Percentiles rank a stretch among this genome's conserved stretches.
Conservation (phyloP, 1,140 invertebrate species). For the Pseudomyrmex dendroicus region DNA sequence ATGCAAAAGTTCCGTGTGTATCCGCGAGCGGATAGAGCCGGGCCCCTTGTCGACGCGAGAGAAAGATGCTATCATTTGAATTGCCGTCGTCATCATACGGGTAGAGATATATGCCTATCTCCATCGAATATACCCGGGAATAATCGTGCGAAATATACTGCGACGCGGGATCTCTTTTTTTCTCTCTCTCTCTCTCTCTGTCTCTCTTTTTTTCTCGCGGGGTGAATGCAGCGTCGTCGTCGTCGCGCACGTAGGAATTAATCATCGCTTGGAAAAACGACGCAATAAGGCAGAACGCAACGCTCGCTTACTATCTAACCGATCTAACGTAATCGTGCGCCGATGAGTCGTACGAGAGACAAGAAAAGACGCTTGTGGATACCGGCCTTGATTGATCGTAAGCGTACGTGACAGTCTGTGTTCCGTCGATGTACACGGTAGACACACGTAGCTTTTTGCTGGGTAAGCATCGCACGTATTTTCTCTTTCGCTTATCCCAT, state of each 20-base stretch:
- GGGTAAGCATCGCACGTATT: slow-evolving; percentile 18
- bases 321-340: slow-evolving; percentile 66
- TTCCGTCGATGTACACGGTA: slow-evolving; percentile 22
- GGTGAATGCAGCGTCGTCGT: slow-evolving; percentile 39
- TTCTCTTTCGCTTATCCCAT: neutral
- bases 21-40: slow-evolving; percentile 49
- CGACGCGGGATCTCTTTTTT: slow-evolving; percentile 70
- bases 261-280: slow-evolving; percentile 72
- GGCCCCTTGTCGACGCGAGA: slow-evolving; percentile 67
- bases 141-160: slow-evolving; percentile 77
- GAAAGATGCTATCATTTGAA: slow-evolving; percentile 80
- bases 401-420: slow-evolving; percentile 62
- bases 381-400: slow-evolving; percentile 71
- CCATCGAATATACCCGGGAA: slow-evolving; percentile 70
- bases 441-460: neutral
- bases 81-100: slow-evolving; percentile 73
- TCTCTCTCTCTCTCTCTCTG: neutral
- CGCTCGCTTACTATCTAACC: slow-evolving; percentile 39
- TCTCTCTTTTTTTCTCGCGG: slow-evolving; percentile 12
- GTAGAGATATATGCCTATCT: slow-evolving; percentile 68
- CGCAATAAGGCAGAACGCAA: slow-evolving; percentile 67
- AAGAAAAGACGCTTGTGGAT: slow-evolving; percentile 65
- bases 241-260: slow-evolving; percentile 70
- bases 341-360: slow-evolving; percentile 65
- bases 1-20: slow-evolving; percentile 81